phyloP scores from a whole-genome alignment of 2,797 vertebrate species.

The Tadarida brasiliensis region DNA sequence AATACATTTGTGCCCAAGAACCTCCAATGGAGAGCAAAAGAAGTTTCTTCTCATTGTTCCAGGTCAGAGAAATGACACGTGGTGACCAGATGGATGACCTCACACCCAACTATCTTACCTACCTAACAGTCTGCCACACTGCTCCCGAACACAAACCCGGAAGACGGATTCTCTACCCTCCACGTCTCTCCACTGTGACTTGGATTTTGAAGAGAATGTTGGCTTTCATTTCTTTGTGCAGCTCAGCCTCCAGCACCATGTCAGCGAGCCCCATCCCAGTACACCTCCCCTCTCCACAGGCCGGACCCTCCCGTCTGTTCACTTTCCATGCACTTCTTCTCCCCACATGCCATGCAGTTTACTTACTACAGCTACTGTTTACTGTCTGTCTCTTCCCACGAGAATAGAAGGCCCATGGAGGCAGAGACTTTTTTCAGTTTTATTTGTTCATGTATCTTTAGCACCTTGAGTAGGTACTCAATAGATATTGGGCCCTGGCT shows the following conservation, averaged over 20 bases:
- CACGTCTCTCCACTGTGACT: neutral
- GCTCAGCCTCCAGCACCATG: neutral
- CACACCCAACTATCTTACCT: neutral
- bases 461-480: neutral
- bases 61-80: neutral
- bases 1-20: neutral
- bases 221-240: neutral
- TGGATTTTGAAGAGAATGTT: neutral
- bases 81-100: neutral
- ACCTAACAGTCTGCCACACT: neutral
- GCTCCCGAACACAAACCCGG: neutral
- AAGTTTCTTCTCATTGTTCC: neutral
- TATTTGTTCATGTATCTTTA: neutral
- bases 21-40: neutral
- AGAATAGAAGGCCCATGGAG: neutral
- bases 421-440: neutral
- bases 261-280: too few species aligned
- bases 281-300: neutral
- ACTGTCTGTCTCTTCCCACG: neutral
- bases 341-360: neutral
- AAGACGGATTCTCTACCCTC: neutral
- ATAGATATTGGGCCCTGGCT: too few species aligned
- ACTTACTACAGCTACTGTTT: neutral
- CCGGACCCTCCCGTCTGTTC: neutral
- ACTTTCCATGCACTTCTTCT: neutral